These are phyloP conservation scores for Botia almorhae DNA, from an alignment of 2,797 vertebrate genomes.

Conservation along the genomic window DNA sequence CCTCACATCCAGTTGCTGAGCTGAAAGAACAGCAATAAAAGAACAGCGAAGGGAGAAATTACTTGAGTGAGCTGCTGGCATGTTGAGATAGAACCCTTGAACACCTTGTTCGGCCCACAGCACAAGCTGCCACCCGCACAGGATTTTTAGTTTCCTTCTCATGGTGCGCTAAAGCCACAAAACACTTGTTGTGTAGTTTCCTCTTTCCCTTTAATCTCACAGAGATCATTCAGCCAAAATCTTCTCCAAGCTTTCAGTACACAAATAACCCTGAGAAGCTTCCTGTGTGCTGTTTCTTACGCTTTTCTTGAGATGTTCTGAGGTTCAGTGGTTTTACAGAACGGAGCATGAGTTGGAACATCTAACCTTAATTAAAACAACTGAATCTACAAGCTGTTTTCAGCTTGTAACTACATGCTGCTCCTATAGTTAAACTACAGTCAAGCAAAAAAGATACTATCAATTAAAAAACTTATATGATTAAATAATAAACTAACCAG, in stretches of 20 bases:
- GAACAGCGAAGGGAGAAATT: neutral
- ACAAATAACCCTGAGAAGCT: slow-evolving; percentile 52
- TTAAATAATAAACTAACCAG: no score
- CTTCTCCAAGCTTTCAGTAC: slow-evolving; percentile 32
- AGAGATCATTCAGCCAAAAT: slow-evolving; percentile 11
- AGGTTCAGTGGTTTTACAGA: slow-evolving; percentile 20
- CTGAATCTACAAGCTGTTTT: neutral
- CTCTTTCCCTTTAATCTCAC: slow-evolving; percentile 43
- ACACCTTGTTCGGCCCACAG: neutral
- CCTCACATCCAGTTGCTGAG: slow-evolving; percentile 19
- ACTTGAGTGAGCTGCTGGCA: slow-evolving; percentile 1
- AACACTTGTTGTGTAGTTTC: slow-evolving; percentile 29
- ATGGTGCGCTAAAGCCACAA: slow-evolving; percentile 11
- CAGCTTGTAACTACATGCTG: no score
- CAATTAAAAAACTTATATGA: no score
- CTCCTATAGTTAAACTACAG: no score
- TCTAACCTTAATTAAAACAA: neutral
- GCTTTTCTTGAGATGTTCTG: neutral
- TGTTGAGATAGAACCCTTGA: slow-evolving; percentile 6
- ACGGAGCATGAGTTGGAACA: neutral
- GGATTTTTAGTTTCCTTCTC: slow-evolving; percentile 12
- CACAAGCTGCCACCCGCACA: neutral
- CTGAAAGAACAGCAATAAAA: neutral
- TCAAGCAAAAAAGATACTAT: no score
- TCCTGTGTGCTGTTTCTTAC: slow-evolving; percentile 36